Percentiles rank a stretch among this genome's conserved stretches.
phyloP scores from a whole-genome alignment of 2,888 invertebrate species.

The Cotesia congregata region DNA sequence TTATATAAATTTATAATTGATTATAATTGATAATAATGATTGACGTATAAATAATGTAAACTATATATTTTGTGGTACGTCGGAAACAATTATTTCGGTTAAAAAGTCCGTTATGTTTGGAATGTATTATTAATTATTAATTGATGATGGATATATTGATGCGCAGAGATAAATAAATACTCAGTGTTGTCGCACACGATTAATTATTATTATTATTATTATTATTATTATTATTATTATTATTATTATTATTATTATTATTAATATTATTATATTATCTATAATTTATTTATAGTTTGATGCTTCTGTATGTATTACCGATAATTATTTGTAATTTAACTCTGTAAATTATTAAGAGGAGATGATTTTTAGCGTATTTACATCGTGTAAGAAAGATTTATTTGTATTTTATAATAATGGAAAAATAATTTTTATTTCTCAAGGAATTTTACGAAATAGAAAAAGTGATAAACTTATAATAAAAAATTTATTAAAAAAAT shows the following conservation, averaged over 20 bases:
- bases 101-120: neutral
- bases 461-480: conserved; percentile 34
- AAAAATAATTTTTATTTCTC: conserved; percentile 32
- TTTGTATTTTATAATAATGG: conserved; percentile 40
- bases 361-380: conserved; percentile 31
- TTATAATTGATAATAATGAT: neutral
- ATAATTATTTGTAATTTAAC: neutral
- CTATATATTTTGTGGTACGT: neutral
- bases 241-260: neutral
- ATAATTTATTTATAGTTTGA: conserved; percentile 16
- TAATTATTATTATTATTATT: neutral
- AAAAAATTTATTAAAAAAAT: conserved; percentile 28
- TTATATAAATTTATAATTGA: neutral
- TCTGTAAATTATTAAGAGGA: neutral
- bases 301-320: neutral
- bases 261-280: conserved; percentile 19
- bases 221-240: conserved; percentile 18
- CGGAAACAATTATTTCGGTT: neutral
- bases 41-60: neutral
- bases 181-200: conserved; percentile 19
- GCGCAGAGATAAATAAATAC: neutral
- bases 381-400: conserved; percentile 33
- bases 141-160: neutral
- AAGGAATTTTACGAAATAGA: conserved; percentile 36
- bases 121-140: neutral